Base-by-base conservation (phyloP, 1,140 invertebrate species). In the Schlechtendalia chinensis region DNA sequence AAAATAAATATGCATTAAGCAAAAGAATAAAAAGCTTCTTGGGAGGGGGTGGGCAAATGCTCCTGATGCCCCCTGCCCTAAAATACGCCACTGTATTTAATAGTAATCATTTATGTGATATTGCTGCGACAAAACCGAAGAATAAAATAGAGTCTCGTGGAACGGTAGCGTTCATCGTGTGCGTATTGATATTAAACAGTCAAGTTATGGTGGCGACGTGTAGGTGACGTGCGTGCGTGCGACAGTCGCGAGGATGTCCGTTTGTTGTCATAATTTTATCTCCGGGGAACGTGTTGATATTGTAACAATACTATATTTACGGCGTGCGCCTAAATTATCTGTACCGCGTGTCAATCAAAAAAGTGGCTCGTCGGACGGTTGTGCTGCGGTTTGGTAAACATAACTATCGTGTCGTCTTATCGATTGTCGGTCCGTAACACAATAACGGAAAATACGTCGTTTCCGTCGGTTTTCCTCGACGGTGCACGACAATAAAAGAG, bases 211-310 rank as follows among this genome's bases (percentile, higher is more conserved):
- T n/a, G n/a, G n/a, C n/a, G n/a, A n/a, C n/a, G n/a, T n/a, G n/a
- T n/a, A n/a, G n/a, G n/a, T n/a, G n/a, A n/a, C n/a, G n/a, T n/a
- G n/a, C n/a, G n/a, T n/a, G n/a, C n/a, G n/a, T n/a, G n/a, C n/a
- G n/a, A n/a, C n/a, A n/a, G n/a, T n/a, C n/a, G n/a, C 24, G 22
- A 50, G 22, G 45, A 69, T 22, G 45, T 69, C 6, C 16, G 16
- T 69, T 39, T 47, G 50, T 69, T 67, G 65, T 67, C n/a, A 47
- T 69, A 39, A 39, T 69, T 69, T 50, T 50, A 69, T 69, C 45
- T 69, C 1, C n/a, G n/a, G 39, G 14, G 12, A 1, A 22, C 45
- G 67, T 69, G 67, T 22, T 69, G 29, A 50, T 17, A 32, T 22
- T 69, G 27, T 69, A 47, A 6, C 65, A 69, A 16, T 69, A 24